phyloP scores from a whole-genome alignment of 2,113 vertebrate genomes.

The Odontesthes bonariensis region DNA sequence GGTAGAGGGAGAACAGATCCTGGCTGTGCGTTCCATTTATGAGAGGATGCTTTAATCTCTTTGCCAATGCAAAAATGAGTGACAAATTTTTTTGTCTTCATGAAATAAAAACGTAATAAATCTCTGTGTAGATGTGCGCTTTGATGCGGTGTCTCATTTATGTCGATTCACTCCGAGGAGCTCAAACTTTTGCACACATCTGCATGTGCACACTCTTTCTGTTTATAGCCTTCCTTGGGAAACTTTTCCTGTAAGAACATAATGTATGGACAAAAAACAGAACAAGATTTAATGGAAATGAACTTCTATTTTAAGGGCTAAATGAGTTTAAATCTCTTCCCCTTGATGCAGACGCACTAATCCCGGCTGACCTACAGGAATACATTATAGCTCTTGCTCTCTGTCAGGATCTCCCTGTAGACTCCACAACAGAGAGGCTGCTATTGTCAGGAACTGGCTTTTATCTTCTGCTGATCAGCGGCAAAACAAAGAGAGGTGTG shows the following conservation, averaged over 20 bases:
- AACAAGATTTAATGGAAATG: slow-evolving; percentile 32
- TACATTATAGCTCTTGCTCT: slow-evolving; percentile 55
- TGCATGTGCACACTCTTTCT: no score
- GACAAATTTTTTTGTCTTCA: no score
- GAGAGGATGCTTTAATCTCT: no score
- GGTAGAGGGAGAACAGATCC: no score
- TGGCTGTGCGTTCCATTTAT: no score
- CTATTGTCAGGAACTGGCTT: slow-evolving; percentile 73
- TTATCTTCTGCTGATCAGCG: slow-evolving; percentile 75
- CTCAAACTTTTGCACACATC: no score
- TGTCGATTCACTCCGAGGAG: no score
- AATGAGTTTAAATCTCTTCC: slow-evolving; percentile 54
- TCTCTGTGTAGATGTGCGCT: no score
- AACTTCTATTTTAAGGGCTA: slow-evolving; percentile 25
- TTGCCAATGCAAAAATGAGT: no score
- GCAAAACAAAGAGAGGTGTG: slow-evolving; percentile 67
- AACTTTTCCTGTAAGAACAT: slow-evolving; percentile 30
- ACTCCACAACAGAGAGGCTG: slow-evolving; percentile 56
- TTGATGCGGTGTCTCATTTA: no score
- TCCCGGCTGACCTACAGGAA: slow-evolving; percentile 60
- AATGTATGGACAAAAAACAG: slow-evolving; percentile 7
- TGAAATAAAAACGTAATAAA: no score
- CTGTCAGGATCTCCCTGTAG: slow-evolving; percentile 64
- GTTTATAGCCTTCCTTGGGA: neutral
- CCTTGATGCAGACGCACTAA: slow-evolving; percentile 41